Evolutionary conservation across 2,113 vertebrate genomes (phyloP).

Genomic region (Tetraodon nigroviridis): DNA sequence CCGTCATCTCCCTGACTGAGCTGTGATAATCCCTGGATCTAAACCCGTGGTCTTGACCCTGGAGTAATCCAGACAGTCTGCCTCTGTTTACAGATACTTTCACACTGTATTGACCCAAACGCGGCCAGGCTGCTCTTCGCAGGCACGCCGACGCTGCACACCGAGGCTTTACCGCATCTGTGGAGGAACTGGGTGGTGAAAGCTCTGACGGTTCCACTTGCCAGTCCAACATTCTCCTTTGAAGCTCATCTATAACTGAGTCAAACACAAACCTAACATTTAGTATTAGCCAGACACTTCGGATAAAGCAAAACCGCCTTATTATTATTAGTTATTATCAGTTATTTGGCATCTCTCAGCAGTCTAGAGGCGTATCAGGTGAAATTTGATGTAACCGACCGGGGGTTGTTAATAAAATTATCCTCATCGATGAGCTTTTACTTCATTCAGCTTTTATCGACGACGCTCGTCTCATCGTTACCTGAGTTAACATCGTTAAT

Average conservation of each 20-base stretch:
- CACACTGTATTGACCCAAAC: slow-evolving; percentile 23
- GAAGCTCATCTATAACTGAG: slow-evolving; percentile 12
- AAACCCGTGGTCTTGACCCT: slow-evolving; percentile 53
- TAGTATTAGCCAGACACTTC: no score
- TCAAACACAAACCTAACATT: no score
- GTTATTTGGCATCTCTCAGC: no score
- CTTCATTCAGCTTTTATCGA: slow-evolving; percentile 11
- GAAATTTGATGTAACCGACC: not conserved
- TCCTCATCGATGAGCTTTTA: not conserved
- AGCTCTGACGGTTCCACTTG: slow-evolving; percentile 47
- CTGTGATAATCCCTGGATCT: slow-evolving; percentile 64
- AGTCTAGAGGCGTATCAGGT: not conserved
- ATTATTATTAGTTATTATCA: no score
- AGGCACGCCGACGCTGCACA: slow-evolving; percentile 44
- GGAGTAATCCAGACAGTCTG: slow-evolving; percentile 64
- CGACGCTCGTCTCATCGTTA: slow-evolving; percentile 45
- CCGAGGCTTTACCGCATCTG: slow-evolving; percentile 56
- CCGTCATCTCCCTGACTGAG: slow-evolving; percentile 44
- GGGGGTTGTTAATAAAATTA: slow-evolving; percentile 15
- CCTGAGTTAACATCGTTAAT: slow-evolving; percentile 5
- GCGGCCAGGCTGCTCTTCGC: slow-evolving; percentile 4
- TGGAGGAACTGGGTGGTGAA: slow-evolving; percentile 53
- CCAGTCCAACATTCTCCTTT: slow-evolving; percentile 32
- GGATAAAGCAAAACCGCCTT: no score
- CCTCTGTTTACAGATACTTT: slow-evolving; percentile 33